These are phyloP conservation scores for Crenichthys baileyi DNA, from an alignment of 2,797 vertebrate genomes.

Conservation along the genomic window DNA sequence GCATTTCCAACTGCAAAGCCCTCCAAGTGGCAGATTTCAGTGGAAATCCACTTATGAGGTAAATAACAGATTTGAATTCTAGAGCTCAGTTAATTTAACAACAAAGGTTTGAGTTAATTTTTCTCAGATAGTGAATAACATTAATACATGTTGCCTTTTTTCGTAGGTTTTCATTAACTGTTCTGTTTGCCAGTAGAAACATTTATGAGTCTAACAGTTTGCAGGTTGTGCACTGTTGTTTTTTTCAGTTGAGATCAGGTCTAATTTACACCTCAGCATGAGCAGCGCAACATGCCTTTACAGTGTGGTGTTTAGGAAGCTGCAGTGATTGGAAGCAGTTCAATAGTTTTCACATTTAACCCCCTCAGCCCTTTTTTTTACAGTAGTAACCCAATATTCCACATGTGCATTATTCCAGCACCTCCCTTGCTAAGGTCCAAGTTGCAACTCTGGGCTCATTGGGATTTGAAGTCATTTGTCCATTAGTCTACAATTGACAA, in stretches of 20 bases:
- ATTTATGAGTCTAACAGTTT: constrained; percentile 23
- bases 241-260: constrained; percentile 29
- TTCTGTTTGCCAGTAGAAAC: not conserved
- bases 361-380: constrained; percentile 29
- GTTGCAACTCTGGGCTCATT: not conserved
- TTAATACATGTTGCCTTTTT: not conserved
- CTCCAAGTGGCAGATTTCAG: constrained; percentile 99
- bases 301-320: constrained; percentile 29
- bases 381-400: constrained; percentile 40
- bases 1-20: constrained; percentile 95
- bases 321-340: constrained; percentile 35
- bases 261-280: constrained; percentile 65
- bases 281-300: constrained; percentile 10
- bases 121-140: not conserved
- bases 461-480: constrained; percentile 6
- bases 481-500: not conserved
- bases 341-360: constrained; percentile 43
- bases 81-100: not conserved
- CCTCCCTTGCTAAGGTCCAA: constrained; percentile 6
- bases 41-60: constrained; percentile 98
- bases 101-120: not conserved
- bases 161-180: constrained; percentile 1
- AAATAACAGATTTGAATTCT: not conserved
- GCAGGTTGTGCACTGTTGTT: constrained; percentile 24
- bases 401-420: constrained; percentile 19